phyloP scores from a whole-genome alignment of 2,113 vertebrate species.

The Mobula birostris region DNA sequence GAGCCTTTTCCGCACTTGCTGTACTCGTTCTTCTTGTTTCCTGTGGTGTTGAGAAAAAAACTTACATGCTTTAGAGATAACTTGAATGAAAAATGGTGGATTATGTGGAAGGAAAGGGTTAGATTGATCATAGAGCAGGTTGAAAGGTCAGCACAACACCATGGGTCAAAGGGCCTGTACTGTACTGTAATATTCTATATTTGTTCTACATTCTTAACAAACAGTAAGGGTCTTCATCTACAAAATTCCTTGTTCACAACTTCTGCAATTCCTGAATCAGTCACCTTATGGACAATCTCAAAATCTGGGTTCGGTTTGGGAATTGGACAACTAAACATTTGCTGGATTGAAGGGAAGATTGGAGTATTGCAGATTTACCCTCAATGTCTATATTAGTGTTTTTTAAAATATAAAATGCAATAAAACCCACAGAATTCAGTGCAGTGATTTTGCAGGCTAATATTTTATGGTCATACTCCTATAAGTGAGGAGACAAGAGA shows the following conservation, averaged over 20 bases:
- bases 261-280: neutral
- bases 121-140: no score
- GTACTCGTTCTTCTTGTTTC: constrained; percentile 82
- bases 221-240: neutral
- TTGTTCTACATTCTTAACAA: no score
- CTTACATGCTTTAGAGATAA: neutral
- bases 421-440: neutral
- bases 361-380: neutral
- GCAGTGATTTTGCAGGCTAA: neutral
- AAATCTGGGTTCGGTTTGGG: no score
- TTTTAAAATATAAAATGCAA: neutral
- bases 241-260: neutral
- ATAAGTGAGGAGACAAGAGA: neutral
- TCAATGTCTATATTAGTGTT: neutral
- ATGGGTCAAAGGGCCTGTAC: no score
- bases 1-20: constrained; percentile 75
- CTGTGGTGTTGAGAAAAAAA: constrained; percentile 47
- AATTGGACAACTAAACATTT: no score
- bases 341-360: neutral
- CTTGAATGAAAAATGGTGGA: no score
- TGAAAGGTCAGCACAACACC: no score
- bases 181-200: no score
- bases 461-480: neutral
- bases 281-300: neutral
- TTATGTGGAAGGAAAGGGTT: no score